A percentile compares a stretch with the other conserved stretches of the same genome.
phyloP scores from a whole-genome alignment of 92 coral and sea anemone species.

The Zoanthus sansibaricus region DNA sequence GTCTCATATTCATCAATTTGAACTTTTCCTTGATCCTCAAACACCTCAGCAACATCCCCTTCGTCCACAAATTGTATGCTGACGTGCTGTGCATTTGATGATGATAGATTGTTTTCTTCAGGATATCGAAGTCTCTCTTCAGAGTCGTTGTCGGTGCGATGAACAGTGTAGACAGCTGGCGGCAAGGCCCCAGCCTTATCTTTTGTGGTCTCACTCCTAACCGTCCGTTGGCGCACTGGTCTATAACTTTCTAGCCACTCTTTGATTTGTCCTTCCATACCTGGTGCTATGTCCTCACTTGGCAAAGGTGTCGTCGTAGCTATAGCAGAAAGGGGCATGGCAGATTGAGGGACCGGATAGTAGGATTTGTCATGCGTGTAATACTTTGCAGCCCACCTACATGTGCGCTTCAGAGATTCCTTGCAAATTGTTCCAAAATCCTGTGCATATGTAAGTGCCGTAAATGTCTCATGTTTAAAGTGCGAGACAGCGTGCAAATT shows the following conservation, averaged over 20 bases:
- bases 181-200: not conserved
- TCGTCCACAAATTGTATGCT: constrained; percentile 33
- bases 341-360: constrained; percentile 59
- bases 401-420: constrained; percentile 4
- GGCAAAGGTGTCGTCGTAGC: constrained; percentile 55
- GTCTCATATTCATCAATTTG: not conserved
- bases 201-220: too few species aligned
- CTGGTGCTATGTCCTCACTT: constrained; percentile 21
- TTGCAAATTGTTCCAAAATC: not conserved
- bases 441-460: not conserved
- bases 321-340: constrained; percentile 57
- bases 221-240: too few species aligned
- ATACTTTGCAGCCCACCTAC: constrained; percentile 17
- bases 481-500: not conserved
- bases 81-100: constrained; percentile 36
- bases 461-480: constrained; percentile 13
- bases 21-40: not conserved
- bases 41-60: constrained; percentile 23
- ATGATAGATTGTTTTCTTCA: constrained; percentile 32
- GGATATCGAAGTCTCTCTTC: constrained; percentile 55
- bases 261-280: not conserved
- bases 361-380: too few species aligned
- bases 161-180: constrained; percentile 47
- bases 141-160: constrained; percentile 49
- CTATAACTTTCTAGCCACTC: constrained; percentile 47